A percentile compares a stretch with the other conserved stretches of the same genome.
phyloP scores from a whole-genome alignment of 2,888 invertebrate species.

The Liposcelis brunnea region DNA sequence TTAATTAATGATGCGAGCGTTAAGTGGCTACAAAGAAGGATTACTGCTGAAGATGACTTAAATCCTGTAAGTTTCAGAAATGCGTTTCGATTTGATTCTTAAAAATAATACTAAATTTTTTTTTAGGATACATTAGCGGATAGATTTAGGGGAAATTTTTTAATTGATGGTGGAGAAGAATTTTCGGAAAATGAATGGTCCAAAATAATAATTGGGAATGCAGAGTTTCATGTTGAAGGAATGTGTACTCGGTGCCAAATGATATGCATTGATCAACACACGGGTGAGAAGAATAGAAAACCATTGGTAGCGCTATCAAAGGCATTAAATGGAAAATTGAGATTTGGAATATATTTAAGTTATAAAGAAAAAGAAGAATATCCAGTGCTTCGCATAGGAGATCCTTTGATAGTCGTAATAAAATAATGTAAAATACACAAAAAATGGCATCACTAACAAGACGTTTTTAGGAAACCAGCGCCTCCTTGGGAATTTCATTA shows the following conservation, averaged over 20 bases:
- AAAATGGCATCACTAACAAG: too few species aligned
- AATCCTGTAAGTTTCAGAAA: constrained; percentile 25
- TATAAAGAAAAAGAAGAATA: constrained; percentile 3
- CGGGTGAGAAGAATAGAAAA: constrained; percentile 61
- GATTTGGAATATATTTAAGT: constrained; percentile 61
- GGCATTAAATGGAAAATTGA: constrained; percentile 54
- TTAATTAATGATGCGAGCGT: constrained; percentile 65
- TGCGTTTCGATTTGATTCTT: too few species aligned
- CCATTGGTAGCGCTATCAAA: constrained; percentile 58
- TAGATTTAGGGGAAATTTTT: constrained; percentile 82
- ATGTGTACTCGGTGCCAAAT: constrained; percentile 85
- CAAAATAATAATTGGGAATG: constrained; percentile 43
- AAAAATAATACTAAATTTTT: constrained; percentile 9
- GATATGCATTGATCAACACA: constrained; percentile 83
- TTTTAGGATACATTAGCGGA: constrained; percentile 40
- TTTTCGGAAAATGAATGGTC: constrained; percentile 64
- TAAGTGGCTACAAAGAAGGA: constrained; percentile 43
- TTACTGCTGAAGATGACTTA: constrained; percentile 30
- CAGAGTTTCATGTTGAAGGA: constrained; percentile 45
- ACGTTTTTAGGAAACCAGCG: too few species aligned
- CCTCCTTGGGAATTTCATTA: too few species aligned
- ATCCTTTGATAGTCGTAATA: background rate
- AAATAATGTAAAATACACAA: too few species aligned
- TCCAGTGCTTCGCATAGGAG: background rate
- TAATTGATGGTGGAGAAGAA: constrained; percentile 52